Percentiles rank a stretch among this genome's conserved stretches.
These are phyloP conservation scores for Alcis repandata DNA, from an alignment of 2,888 invertebrate genomes.

Conservation along the genomic window DNA sequence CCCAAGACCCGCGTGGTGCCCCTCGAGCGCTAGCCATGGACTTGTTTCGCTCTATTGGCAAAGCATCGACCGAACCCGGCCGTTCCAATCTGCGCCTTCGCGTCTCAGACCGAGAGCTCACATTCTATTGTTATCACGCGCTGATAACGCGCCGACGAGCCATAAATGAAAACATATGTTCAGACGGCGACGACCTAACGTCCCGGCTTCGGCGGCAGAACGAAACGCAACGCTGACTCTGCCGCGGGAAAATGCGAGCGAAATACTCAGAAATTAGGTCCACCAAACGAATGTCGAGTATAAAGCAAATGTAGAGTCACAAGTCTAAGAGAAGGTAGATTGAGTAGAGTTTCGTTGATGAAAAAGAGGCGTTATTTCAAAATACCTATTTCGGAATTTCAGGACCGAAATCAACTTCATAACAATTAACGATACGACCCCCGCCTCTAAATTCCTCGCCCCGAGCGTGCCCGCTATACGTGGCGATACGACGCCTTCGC, in stretches of 20 bases:
- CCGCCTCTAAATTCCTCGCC: constrained; percentile 87
- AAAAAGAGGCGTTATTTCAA: constrained; percentile 84
- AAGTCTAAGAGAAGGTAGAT: constrained; percentile 27
- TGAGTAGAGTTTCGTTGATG: constrained; percentile 54
- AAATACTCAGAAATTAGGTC: constrained; percentile 41
- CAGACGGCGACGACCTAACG: constrained; percentile 39
- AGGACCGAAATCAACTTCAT: constrained; percentile 87
- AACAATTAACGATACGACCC: constrained; percentile 87
- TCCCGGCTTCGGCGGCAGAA: constrained; percentile 41
- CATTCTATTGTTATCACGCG: constrained; percentile 76
- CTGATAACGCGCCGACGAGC: constrained; percentile 73
- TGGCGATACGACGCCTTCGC: constrained; percentile 86
- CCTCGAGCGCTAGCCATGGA: constrained; percentile 72
- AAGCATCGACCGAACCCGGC: constrained; percentile 40
- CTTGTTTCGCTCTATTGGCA: constrained; percentile 69
- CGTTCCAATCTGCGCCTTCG: constrained; percentile 63
- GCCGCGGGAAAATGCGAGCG: constrained; percentile 23
- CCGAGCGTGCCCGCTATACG: constrained; percentile 86
- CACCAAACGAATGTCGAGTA: constrained; percentile 34
- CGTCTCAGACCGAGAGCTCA: constrained; percentile 52
- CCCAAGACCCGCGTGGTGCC: constrained; percentile 66
- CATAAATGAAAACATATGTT: constrained; percentile 66
- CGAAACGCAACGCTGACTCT: constrained; percentile 44
- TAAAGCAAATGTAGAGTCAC: constrained; percentile 16
- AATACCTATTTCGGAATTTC: constrained; percentile 86